Conservation (phyloP, 2,888 invertebrate genomes). For the Megaustenia siamemsis region DNA sequence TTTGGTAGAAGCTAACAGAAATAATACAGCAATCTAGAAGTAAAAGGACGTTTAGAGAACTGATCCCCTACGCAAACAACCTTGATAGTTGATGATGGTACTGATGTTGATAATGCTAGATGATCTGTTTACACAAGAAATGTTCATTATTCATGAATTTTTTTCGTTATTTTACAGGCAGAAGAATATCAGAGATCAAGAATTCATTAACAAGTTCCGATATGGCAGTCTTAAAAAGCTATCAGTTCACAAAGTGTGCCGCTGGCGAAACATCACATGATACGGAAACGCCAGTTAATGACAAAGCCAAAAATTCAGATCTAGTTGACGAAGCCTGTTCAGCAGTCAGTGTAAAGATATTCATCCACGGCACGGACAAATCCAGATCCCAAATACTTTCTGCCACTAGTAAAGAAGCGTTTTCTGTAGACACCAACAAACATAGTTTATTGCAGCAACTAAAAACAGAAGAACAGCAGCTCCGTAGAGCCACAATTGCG, state of each 20-base stretch:
- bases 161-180: conserved; percentile 8
- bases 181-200: not conserved
- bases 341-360: not conserved
- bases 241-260: not conserved
- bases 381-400: not conserved
- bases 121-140: too few relatives aligned
- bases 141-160: too few relatives aligned
- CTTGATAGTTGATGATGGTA: too few relatives aligned
- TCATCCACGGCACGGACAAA: not conserved
- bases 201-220: not conserved
- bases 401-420: too few relatives aligned
- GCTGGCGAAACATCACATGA: not conserved
- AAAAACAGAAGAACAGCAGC: not conserved
- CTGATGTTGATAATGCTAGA: too few relatives aligned
- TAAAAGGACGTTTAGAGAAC: too few relatives aligned
- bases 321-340: not conserved
- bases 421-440: too few relatives aligned
- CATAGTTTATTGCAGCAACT: not conserved
- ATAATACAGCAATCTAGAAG: too few relatives aligned
- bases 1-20: too few relatives aligned
- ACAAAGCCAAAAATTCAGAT: not conserved
- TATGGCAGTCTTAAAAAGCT: not conserved
- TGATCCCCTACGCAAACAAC: too few relatives aligned
- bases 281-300: not conserved
- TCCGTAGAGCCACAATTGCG: not conserved